Percentiles rank a stretch among this genome's conserved stretches.
These are phyloP conservation scores for Carettochelys insculpta DNA, from an alignment of 2,113 vertebrate species.

Conservation along the genomic window DNA sequence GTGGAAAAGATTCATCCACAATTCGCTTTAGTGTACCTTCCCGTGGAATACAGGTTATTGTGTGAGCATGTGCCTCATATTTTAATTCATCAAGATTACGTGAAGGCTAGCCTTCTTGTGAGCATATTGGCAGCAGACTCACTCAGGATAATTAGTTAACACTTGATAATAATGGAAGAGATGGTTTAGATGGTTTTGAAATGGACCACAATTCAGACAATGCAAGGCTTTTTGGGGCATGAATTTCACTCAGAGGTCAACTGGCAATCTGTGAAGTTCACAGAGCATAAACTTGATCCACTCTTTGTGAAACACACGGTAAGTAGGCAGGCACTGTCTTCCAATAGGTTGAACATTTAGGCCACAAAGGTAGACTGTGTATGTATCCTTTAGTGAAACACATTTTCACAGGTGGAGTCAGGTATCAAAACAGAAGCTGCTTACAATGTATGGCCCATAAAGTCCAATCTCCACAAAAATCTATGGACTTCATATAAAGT, in stretches of 20 bases:
- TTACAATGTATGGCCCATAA: not conserved
- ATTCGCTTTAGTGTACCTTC: not conserved
- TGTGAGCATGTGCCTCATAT: not conserved
- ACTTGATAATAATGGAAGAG: fast-evolving
- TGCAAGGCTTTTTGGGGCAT: fast-evolving
- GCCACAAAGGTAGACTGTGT: not conserved
- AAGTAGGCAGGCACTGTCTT: fast-evolving
- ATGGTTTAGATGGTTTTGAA: not conserved
- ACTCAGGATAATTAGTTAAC: fast-evolving
- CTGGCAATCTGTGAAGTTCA: not conserved
- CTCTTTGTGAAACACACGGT: not conserved
- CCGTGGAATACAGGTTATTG: not conserved
- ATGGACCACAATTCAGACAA: not conserved
- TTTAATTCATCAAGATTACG: fast-evolving
- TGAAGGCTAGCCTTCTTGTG: not conserved
- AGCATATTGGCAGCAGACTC: not conserved
- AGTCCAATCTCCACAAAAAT: not conserved
- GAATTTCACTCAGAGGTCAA: not conserved
- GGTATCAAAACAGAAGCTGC: not conserved
- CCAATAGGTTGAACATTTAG: fast-evolving
- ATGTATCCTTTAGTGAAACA: not conserved
- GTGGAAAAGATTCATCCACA: not conserved
- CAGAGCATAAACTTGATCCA: fast-evolving
- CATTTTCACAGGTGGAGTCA: not conserved
- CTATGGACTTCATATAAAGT: fast-evolving